These are phyloP conservation scores for Cephus runcator DNA, from an alignment of 2,888 invertebrate genomes.

Conservation along the genomic window DNA sequence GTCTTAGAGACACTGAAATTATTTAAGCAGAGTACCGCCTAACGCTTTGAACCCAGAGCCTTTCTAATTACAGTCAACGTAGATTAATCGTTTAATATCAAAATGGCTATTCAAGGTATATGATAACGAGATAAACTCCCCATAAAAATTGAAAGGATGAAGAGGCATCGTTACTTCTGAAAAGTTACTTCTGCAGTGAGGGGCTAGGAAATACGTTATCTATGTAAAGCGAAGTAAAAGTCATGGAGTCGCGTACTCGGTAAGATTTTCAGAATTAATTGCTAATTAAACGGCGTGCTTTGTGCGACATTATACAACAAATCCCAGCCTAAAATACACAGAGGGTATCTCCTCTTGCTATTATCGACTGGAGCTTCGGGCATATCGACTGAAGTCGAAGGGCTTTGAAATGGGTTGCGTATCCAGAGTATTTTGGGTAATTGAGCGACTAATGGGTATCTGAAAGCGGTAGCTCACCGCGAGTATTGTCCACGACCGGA, in stretches of 20 bases:
- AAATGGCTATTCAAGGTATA: neutral
- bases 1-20: neutral
- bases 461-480: slow-evolving; percentile 8
- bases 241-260: neutral
- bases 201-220: neutral
- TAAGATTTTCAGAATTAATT: neutral
- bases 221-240: neutral
- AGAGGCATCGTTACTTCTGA: neutral
- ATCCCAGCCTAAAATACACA: slow-evolving; percentile 2
- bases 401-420: slow-evolving; percentile 25
- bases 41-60: neutral
- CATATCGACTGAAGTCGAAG: slow-evolving; percentile 7
- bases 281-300: neutral
- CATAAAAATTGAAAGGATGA: neutral
- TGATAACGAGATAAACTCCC: neutral
- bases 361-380: neutral
- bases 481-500: slow-evolving; percentile 20
- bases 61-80: neutral
- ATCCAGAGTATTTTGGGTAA: slow-evolving; percentile 29
- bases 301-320: neutral
- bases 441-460: slow-evolving; percentile 42
- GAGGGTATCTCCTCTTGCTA: slow-evolving; percentile 2
- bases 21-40: neutral
- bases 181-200: neutral
- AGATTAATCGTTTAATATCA: neutral